Conservation (phyloP, 2,888 invertebrate species). For the Phaonia tiefii region DNA sequence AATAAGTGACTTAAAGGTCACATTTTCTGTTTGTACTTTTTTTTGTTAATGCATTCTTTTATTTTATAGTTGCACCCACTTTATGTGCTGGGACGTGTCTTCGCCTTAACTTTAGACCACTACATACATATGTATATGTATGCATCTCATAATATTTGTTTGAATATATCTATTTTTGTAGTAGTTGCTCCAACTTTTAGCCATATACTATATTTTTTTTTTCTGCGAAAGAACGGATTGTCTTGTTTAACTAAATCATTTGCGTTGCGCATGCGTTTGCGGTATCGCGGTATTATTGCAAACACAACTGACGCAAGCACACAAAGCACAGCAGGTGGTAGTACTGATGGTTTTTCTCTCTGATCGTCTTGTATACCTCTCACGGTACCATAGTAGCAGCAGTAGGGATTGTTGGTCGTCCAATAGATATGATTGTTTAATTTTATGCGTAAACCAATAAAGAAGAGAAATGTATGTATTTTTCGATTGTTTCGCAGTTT, state of each 20-base stretch:
- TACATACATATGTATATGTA: background rate
- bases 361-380: background rate
- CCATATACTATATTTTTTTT: constrained; percentile 21
- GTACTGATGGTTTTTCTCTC: background rate
- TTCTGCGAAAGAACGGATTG: constrained; percentile 26
- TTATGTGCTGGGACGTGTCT: background rate
- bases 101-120: too few relatives aligned
- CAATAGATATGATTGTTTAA: constrained; percentile 56
- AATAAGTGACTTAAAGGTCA: too few relatives aligned
- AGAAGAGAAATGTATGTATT: constrained; percentile 43
- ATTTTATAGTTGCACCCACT: too few relatives aligned
- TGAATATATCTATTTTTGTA: too few relatives aligned
- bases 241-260: constrained; percentile 6
- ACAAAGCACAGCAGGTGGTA: constrained; percentile 41
- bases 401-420: constrained; percentile 43
- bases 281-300: constrained; percentile 13
- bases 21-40: too few relatives aligned
- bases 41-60: too few relatives aligned
- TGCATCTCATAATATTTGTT: constrained; percentile 7
- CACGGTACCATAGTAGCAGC: constrained; percentile 8
- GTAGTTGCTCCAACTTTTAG: too few relatives aligned
- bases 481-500: constrained; percentile 32
- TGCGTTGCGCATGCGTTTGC: constrained; percentile 1
- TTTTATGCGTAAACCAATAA: constrained; percentile 59
- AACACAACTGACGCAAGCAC: constrained; percentile 27